phyloP scores from a whole-genome alignment of 2,888 invertebrate species.

The Sphaerophoria rueppellii region DNA sequence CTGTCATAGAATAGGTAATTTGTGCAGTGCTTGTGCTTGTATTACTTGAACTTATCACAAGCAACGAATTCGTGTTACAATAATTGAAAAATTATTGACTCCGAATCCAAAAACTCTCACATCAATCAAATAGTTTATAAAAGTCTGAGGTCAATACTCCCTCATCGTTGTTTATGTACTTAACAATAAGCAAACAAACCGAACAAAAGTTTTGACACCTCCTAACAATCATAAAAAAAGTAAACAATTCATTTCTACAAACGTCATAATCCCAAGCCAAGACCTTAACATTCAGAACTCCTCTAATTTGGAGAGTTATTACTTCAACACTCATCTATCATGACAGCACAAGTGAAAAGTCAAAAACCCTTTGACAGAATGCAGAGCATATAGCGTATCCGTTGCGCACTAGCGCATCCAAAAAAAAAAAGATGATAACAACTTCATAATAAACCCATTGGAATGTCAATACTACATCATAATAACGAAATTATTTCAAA shows the following conservation, averaged over 20 bases:
- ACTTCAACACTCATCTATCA: neutral
- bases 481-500: slow-evolving; percentile 18
- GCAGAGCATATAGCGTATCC: slow-evolving; percentile 19
- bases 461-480: slow-evolving; percentile 21
- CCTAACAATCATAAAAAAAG: slow-evolving; percentile 20
- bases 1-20: too few species aligned
- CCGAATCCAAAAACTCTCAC: neutral
- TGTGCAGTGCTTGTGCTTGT: too few species aligned
- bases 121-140: slow-evolving; percentile 6
- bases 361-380: slow-evolving; percentile 28
- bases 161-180: neutral
- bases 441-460: neutral
- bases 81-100: too few species aligned
- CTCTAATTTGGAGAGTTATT: neutral
- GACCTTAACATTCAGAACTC: neutral
- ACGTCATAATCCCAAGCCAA: neutral
- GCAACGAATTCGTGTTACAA: too few species aligned
- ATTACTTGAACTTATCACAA: too few species aligned
- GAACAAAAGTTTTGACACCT: slow-evolving; percentile 29
- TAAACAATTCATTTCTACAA: neutral
- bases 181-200: neutral
- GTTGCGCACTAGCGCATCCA: neutral
- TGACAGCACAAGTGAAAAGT: slow-evolving; percentile 7
- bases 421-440: neutral
- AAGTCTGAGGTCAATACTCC: slow-evolving; percentile 10